Conservation (phyloP, 1,140 invertebrate species). For the Eriocheir sinensis region DNA sequence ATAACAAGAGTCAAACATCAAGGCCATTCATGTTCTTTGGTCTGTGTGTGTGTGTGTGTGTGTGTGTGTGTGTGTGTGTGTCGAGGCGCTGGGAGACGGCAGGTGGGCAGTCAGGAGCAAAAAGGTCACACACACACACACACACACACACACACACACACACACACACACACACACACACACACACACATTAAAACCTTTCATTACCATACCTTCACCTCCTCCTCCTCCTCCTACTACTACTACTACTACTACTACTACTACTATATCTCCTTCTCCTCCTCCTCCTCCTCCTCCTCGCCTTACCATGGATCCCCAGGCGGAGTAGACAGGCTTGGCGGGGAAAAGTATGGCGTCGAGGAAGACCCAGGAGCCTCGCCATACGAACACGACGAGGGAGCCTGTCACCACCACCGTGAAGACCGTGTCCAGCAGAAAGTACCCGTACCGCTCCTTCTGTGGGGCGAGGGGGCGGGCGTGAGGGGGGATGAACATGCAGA, state of each 20-base stretch:
- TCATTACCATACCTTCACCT: too few species aligned
- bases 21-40: too few species aligned
- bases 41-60: constrained; percentile 3
- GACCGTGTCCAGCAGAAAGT: constrained; percentile 90
- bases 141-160: constrained; percentile 18
- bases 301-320: constrained; percentile 90
- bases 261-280: not conserved
- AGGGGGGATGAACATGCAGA: too few species aligned
- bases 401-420: constrained; percentile 92
- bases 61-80: constrained; percentile 42
- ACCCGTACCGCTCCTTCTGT: constrained; percentile 71
- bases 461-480: too few species aligned
- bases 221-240: too few species aligned
- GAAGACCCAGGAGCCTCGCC: constrained; percentile 92
- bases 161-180: constrained; percentile 4
- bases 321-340: constrained; percentile 84
- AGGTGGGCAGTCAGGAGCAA: too few species aligned
- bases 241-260: too few species aligned
- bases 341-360: constrained; percentile 91
- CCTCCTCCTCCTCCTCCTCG: too few species aligned
- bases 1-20: too few species aligned
- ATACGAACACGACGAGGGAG: constrained; percentile 92
- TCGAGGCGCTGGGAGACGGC: too few species aligned
- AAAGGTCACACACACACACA: not conserved
- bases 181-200: not conserved